A percentile compares a stretch with the other conserved stretches of the same genome.
phyloP scores from a whole-genome alignment of 2,888 invertebrate species.

The Mongoloraphidia duomilia region DNA sequence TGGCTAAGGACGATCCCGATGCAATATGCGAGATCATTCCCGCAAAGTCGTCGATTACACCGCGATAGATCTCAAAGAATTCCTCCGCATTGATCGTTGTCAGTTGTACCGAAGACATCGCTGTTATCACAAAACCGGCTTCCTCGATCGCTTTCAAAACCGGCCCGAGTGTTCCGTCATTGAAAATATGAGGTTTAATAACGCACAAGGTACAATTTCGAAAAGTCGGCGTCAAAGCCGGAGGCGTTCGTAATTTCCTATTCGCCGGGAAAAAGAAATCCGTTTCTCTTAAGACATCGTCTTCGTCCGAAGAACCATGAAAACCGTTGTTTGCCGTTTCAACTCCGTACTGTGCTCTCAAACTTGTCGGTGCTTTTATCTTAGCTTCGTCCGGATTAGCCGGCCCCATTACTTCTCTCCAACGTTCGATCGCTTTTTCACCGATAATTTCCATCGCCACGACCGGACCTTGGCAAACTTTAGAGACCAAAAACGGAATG shows the following conservation, averaged over 20 bases:
- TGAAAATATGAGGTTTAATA: conserved; percentile 80
- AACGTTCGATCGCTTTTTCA: conserved; percentile 45
- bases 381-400: conserved; percentile 44
- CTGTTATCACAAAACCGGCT: conserved; percentile 64
- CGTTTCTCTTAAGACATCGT: conserved; percentile 37
- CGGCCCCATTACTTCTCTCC: conserved; percentile 46
- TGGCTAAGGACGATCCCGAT: conserved; percentile 71
- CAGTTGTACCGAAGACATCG: conserved; percentile 64
- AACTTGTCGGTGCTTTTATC: conserved; percentile 34
- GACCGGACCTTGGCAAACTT: conserved; percentile 51
- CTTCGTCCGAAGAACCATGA: conserved; percentile 45
- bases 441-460: conserved; percentile 62
- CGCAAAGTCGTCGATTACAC: conserved; percentile 61
- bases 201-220: conserved; percentile 65
- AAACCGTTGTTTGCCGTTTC: conserved; percentile 54
- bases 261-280: conserved; percentile 45
- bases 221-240: conserved; percentile 23
- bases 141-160: conserved; percentile 60
- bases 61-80: conserved; percentile 86
- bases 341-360: conserved; percentile 52
- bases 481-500: conserved; percentile 48
- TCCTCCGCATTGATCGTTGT: conserved; percentile 76
- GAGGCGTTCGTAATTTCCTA: conserved; percentile 16
- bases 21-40: conserved; percentile 73
- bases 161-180: conserved; percentile 55